Conservation (phyloP, 2,113 vertebrate species). For the Alaudala cheleensis region DNA sequence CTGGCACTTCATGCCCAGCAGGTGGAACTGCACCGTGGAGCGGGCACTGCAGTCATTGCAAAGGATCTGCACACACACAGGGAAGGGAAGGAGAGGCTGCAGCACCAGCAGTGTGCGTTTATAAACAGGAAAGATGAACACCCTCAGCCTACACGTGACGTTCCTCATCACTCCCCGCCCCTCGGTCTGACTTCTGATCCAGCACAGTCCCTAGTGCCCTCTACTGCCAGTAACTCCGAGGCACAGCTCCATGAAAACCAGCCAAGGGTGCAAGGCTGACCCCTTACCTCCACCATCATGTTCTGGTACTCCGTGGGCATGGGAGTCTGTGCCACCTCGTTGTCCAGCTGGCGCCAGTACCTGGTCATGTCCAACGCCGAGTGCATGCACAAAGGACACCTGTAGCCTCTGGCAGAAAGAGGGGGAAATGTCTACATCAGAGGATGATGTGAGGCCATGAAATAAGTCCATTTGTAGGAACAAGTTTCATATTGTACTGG, state of each 20-base stretch:
- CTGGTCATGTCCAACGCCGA: constrained; percentile 85
- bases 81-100: background rate
- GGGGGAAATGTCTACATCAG: background rate
- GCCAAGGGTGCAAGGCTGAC: rapidly evolving
- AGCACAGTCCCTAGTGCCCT: background rate
- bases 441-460: background rate
- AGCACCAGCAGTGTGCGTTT: background rate
- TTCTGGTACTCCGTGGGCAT: constrained; percentile 92
- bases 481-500: background rate
- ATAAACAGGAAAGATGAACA: background rate
- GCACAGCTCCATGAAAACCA: background rate
- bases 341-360: constrained; percentile 87
- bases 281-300: constrained; percentile 85
- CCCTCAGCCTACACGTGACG: background rate
- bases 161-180: background rate
- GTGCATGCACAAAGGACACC: constrained; percentile 94
- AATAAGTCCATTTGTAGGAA: background rate
- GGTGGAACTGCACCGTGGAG: constrained; percentile 88
- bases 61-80: constrained; percentile 78
- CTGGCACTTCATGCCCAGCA: constrained; percentile 92
- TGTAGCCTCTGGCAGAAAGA: constrained; percentile 79
- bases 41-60: constrained; percentile 91
- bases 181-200: background rate
- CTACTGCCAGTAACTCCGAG: background rate
- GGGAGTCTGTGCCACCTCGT: constrained; percentile 85